These are phyloP conservation scores for Macrosiphum euphorbiae DNA, from an alignment of 2,888 invertebrate genomes.

Conservation along the genomic window DNA sequence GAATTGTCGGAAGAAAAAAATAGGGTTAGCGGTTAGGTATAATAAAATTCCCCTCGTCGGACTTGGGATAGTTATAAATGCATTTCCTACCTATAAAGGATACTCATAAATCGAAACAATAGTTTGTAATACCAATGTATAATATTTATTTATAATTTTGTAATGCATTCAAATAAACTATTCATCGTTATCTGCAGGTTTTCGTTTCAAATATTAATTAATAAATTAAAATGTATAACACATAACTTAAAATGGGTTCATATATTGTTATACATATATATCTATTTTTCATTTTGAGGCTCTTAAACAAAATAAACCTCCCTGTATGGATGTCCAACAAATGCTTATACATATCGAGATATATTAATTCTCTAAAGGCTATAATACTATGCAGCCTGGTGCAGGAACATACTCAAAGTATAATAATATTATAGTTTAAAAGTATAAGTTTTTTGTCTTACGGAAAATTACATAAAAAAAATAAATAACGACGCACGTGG, in stretches of 20 bases:
- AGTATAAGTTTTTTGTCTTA: neutral
- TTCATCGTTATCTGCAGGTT: no score
- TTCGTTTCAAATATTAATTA: no score
- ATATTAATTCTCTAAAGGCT: neutral
- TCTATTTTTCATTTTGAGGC: neutral
- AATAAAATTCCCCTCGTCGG: neutral
- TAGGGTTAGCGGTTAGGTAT: neutral
- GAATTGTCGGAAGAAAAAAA: neutral
- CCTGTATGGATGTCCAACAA: no score
- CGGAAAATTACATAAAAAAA: neutral
- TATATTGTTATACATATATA: no score
- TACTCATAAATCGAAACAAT: neutral
- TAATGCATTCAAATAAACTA: no score
- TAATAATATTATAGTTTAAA: neutral
- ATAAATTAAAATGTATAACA: no score
- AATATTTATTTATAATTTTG: neutral
- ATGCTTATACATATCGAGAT: neutral
- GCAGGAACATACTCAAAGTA: neutral
- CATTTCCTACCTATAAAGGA: neutral
- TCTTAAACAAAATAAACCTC: neutral
- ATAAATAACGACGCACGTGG: neutral
- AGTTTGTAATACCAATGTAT: neutral
- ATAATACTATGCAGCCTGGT: neutral
- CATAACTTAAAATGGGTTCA: no score
- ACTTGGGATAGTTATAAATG: conserved; percentile 5